Conservation (phyloP, 2,113 vertebrate genomes). For the Coturnix japonica region DNA sequence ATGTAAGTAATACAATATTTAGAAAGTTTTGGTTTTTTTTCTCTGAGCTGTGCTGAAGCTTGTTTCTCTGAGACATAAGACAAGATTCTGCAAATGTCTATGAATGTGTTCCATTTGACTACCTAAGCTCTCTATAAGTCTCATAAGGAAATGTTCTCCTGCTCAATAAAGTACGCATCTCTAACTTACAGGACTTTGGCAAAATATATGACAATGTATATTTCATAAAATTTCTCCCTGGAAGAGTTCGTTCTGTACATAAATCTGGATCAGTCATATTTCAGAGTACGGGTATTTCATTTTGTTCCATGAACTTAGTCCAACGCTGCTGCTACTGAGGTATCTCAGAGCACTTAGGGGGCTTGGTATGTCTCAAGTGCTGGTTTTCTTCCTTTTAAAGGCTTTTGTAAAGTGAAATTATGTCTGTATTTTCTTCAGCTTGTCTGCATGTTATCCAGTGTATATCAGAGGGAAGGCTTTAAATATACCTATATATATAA, state of each 20-base stretch:
- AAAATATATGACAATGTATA: background rate
- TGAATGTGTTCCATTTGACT: background rate
- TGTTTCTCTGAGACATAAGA: background rate
- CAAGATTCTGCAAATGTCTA: background rate
- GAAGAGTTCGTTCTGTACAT: background rate
- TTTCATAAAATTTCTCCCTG: background rate
- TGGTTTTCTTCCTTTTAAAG: constrained; percentile 6
- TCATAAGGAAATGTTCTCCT: background rate
- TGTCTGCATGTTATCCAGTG: constrained; percentile 32
- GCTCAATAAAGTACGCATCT: background rate
- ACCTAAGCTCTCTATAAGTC: background rate
- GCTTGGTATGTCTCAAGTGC: background rate
- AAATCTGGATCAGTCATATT: constrained; percentile 18
- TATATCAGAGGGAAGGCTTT: constrained; percentile 42
- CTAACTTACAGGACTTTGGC: constrained; percentile 15
- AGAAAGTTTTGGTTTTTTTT: background rate
- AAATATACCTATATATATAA: background rate
- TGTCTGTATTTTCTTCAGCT: constrained; percentile 47
- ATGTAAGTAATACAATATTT: background rate
- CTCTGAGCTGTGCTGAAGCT: background rate
- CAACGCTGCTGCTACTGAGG: background rate
- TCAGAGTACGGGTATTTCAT: constrained; percentile 27
- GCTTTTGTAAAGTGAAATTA: constrained; percentile 30
- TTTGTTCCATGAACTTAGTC: constrained; percentile 4
- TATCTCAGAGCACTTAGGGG: background rate